Percentiles rank a stretch among this genome's conserved stretches.
phyloP scores from a whole-genome alignment of 2,888 invertebrate species.

The Archaeoteleia sp. region DNA sequence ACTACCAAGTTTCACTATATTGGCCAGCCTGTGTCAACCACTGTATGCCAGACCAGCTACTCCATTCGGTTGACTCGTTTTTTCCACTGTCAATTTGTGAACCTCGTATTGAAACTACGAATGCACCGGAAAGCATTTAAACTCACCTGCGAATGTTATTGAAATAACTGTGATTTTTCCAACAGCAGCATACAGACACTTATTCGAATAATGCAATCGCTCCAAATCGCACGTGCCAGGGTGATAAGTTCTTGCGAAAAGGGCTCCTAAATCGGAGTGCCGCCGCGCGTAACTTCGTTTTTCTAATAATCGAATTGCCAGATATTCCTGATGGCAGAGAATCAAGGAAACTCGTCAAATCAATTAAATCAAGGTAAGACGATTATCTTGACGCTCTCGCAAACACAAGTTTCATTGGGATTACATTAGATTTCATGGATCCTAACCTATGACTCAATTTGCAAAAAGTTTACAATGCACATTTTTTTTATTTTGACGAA shows the following conservation, averaged over 20 bases:
- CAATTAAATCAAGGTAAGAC: constrained; percentile 77
- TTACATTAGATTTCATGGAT: not conserved
- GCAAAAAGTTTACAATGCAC: no score
- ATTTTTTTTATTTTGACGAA: no score
- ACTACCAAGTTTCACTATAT: no score
- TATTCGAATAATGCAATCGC: constrained; percentile 58
- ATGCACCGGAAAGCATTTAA: no score
- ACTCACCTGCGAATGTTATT: no score
- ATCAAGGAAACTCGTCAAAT: constrained; percentile 82
- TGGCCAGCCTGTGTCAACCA: no score
- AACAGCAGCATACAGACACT: no score
- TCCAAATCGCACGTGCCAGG: constrained; percentile 60
- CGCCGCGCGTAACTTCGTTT: constrained; percentile 29
- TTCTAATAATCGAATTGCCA: constrained; percentile 10
- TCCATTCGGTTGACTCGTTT: no score
- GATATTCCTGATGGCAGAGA: constrained; percentile 81
- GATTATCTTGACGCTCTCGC: not conserved
- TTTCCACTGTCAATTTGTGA: no score
- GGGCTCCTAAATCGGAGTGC: constrained; percentile 64
- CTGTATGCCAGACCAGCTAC: no score
- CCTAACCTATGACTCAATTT: constrained; percentile 1
- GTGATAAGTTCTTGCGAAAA: constrained; percentile 65
- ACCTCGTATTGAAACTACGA: no score
- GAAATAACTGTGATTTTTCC: no score
- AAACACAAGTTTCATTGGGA: not conserved